phyloP scores from a whole-genome alignment of 2,797 vertebrate species.

The Pampus argenteus region DNA sequence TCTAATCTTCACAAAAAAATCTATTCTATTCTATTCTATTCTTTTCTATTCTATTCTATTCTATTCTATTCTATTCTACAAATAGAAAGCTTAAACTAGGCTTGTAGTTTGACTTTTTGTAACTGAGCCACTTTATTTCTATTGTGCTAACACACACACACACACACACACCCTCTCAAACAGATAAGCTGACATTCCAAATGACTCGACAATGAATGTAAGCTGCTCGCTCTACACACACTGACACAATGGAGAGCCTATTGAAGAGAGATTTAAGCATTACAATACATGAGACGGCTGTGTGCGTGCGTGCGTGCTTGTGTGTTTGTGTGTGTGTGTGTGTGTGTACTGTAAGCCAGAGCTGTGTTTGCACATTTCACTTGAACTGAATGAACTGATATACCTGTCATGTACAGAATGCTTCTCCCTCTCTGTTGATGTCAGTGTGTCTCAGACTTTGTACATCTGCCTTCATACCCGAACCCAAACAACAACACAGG shows the following conservation, averaged over 20 bases:
- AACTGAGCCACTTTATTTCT: conserved; percentile 40
- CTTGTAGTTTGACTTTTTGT: conserved; percentile 46
- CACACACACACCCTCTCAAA: conserved; percentile 8
- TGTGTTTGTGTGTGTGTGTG: conserved; percentile 24
- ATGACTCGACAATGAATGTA: conserved; percentile 70
- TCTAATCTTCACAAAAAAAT: conserved; percentile 23
- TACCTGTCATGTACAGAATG: conserved; percentile 33
- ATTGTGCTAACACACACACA: conserved; percentile 7
- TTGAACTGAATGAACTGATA: conserved; percentile 29
- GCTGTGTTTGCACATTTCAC: conserved; percentile 36
- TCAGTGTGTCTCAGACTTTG: conserved; percentile 23
- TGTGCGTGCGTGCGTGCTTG: conserved; percentile 16
- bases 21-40: conserved; percentile 4
- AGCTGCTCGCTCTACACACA: conserved; percentile 70
- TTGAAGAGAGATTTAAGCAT: conserved; percentile 70
- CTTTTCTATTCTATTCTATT: conserved; percentile 1
- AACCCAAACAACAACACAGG: neutral
- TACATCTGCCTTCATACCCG: conserved; percentile 7
- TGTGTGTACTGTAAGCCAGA: conserved; percentile 16
- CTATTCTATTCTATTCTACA: neutral
- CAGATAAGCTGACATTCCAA: conserved; percentile 69
- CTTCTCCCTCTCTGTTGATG: neutral
- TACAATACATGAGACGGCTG: conserved; percentile 42
- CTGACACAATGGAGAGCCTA: conserved; percentile 63
- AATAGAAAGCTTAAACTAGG: conserved; percentile 17